Evolutionary conservation across 2,113 vertebrate species (phyloP).

Genomic region (Lucifuga dentata): DNA sequence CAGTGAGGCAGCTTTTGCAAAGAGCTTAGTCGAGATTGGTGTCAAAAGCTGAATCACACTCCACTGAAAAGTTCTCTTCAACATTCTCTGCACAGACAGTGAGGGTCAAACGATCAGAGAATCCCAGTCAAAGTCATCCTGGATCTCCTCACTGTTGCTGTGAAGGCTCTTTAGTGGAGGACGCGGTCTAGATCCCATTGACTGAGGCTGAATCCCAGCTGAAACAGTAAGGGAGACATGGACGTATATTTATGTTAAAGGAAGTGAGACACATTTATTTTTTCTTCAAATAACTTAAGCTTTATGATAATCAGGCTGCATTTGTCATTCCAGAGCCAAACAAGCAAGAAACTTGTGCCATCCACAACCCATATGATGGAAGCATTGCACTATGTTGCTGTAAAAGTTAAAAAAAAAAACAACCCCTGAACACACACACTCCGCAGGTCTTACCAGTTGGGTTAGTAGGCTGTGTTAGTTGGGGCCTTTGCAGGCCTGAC

Average conservation of each 20-base stretch:
- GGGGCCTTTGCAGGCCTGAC: conserved; percentile 62
- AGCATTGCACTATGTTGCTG: neutral
- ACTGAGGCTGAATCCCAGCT: conserved; percentile 74
- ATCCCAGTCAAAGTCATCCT: conserved; percentile 87
- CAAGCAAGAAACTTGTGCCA: too few relatives aligned
- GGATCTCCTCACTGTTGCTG: conserved; percentile 85
- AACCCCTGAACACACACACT: neutral
- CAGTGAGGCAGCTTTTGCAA: conserved; percentile 18
- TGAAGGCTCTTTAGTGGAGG: conserved; percentile 79
- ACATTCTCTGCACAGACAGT: neutral
- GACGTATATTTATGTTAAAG: neutral
- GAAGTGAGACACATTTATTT: conserved; percentile 10
- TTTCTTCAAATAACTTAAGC: conserved; percentile 2
- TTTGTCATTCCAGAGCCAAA: neutral
- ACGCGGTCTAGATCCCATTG: conserved; percentile 62
- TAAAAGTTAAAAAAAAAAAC: neutral
- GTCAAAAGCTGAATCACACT: conserved; percentile 1
- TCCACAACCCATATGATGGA: too few relatives aligned
- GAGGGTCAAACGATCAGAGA: conserved; percentile 76
- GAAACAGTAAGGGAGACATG: conserved; percentile 15
- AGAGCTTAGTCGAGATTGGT: neutral
- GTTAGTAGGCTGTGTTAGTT: conserved; percentile 59
- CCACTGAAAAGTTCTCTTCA: conserved; percentile 16
- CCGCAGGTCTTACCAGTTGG: conserved; percentile 64
- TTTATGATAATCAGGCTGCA: conserved; percentile 4